Evolutionary conservation across 2,888 invertebrate species (phyloP), one percentile per base, ranked within the genome.

Genomic region (Ectobius pallidus): DNA sequence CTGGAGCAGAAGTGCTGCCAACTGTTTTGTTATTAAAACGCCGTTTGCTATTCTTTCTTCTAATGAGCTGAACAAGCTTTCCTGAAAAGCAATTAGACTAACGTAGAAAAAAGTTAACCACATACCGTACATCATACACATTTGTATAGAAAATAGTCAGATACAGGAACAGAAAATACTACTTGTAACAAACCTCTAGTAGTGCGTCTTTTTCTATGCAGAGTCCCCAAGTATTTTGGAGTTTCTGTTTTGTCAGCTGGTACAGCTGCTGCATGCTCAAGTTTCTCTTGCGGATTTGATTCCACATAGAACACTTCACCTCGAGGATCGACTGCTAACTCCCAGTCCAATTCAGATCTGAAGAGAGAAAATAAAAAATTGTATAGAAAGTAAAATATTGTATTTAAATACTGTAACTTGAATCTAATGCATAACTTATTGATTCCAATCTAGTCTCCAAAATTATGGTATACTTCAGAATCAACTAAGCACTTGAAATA

Each of bases 281-380:
- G 11, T 67, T 72, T 70, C 20, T 55, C 87, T 69, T 82, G 82
- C 1, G 84, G 83, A 77, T 83, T 83, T 62, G 87, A 86, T 81
- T 90, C 90, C 27, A 91, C 87, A 79, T 87, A 92, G 67, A 91
- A 86, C 7, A 92, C 82, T 78, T 90, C 90, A 2, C 92, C 92
- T 77, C 90, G 87, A 76, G 88, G 87, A 68, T 86, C 86, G 2
- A 90, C 84, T 79, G 87, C 88, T 1, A 88, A 86, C 81, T 90
- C 90, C 90, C 90, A 91, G 81, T 90, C 90, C 30, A 88, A 88
- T 34, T 89, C 86, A n/a, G 89, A 89, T 80, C 90, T 90, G 69
- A 6, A n/a, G n/a, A 14, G 3, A 7, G 7, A 46, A 6, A 11
- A 11, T 46, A 58, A 22, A 25, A 55, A 72, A 18, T 6, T 0